phyloP scores from a whole-genome alignment of 2,797 vertebrate species.

The Aselliscus stoliczkanus region DNA sequence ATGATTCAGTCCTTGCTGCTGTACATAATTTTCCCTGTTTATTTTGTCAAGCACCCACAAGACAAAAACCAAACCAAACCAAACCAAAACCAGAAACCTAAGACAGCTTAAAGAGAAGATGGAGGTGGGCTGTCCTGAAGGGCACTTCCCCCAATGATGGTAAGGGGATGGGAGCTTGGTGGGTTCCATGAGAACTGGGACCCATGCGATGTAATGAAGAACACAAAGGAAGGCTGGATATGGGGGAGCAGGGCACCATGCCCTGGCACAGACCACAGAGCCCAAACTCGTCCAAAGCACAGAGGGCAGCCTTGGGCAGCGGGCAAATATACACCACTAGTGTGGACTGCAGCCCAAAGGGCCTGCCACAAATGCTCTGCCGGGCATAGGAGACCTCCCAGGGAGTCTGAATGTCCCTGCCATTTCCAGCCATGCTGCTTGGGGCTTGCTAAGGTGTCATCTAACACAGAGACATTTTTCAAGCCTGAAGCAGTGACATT shows the following conservation, averaged over 20 bases:
- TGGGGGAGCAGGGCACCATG: not conserved
- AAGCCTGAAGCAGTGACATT: not conserved
- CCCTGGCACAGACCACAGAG: not conserved
- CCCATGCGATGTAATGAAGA: fast-evolving
- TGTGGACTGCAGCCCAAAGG: not conserved
- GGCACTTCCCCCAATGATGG: fast-evolving
- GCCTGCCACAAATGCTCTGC: no score
- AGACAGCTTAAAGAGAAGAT: not conserved
- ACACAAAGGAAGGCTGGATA: no score
- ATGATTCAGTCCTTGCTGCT: not conserved
- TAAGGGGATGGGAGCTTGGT: fast-evolving
- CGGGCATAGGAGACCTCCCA: no score
- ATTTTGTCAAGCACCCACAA: not conserved
- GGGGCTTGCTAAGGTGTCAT: not conserved
- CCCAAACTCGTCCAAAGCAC: not conserved
- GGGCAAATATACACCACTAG: not conserved
- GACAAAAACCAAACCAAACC: not conserved
- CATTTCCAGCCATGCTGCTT: not conserved
- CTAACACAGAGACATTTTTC: not conserved
- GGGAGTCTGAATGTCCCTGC: not conserved
- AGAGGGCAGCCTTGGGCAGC: not conserved
- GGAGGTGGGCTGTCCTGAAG: not conserved
- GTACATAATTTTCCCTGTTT: not conserved
- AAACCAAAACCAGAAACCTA: not conserved
- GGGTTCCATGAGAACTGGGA: not conserved